Conservation (phyloP, 2,113 vertebrate genomes). For the Bufo gargarizans region DNA sequence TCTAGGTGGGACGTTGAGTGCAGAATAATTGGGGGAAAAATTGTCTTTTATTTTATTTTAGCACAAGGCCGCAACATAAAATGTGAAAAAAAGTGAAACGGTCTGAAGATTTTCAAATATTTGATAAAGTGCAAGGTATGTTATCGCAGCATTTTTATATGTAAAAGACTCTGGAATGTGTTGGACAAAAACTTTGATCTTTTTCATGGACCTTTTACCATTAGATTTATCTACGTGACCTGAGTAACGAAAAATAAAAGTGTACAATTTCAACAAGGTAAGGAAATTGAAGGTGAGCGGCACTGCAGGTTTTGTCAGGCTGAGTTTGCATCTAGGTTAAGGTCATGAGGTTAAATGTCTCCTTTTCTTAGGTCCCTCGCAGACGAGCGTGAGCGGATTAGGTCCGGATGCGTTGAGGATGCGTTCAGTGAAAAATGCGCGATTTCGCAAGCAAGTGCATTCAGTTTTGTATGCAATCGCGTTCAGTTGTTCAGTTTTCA, state of each 20-base stretch:
- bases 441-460: too few relatives aligned
- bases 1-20: too few relatives aligned
- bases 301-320: background rate
- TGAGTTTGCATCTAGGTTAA: background rate
- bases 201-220: background rate
- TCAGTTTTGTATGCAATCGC: too few relatives aligned
- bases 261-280: background rate
- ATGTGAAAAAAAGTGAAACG: too few relatives aligned
- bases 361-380: background rate
- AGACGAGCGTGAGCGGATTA: too few relatives aligned
- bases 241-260: background rate
- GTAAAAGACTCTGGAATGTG: background rate
- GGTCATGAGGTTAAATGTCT: background rate
- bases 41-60: too few relatives aligned
- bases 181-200: background rate
- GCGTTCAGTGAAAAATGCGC: too few relatives aligned
- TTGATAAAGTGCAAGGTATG: background rate
- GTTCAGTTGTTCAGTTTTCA: too few relatives aligned
- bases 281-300: background rate
- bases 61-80: too few relatives aligned
- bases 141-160: background rate
- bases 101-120: too few relatives aligned
- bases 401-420: too few relatives aligned
- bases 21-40: too few relatives aligned
- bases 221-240: background rate